Conservation (phyloP, 2,113 vertebrate species). For the Tachycineta bicolor region DNA sequence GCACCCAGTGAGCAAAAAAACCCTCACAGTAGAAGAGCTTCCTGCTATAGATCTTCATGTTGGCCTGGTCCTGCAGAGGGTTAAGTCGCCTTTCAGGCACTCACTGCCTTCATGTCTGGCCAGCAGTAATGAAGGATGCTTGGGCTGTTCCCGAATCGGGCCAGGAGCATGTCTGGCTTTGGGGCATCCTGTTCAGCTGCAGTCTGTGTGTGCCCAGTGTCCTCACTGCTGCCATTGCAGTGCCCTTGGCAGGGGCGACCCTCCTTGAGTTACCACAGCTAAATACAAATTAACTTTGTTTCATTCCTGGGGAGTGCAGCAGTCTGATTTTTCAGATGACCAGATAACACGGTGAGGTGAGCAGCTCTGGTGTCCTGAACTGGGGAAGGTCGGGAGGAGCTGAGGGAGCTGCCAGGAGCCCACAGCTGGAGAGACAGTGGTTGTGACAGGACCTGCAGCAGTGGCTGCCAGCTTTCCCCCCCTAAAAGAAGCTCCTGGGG, state of each 20-base stretch:
- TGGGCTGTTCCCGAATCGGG: neutral
- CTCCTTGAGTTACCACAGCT: neutral
- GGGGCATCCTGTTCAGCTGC: neutral
- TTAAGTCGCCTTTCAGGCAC: neutral
- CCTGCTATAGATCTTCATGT: neutral
- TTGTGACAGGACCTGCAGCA: neutral
- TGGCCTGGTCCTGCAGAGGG: neutral
- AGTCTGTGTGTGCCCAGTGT: neutral
- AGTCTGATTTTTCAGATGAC: neutral
- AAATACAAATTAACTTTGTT: neutral
- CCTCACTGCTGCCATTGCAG: neutral
- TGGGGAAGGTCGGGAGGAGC: rapidly evolving
- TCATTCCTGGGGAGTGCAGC: neutral
- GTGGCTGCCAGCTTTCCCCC: neutral
- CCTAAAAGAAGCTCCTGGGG: neutral
- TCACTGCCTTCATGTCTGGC: neutral
- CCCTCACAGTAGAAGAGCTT: neutral
- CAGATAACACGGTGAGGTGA: rapidly evolving
- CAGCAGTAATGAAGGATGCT: neutral
- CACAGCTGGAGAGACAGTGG: neutral
- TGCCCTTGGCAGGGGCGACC: neutral
- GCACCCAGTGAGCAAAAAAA: neutral
- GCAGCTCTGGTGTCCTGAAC: neutral
- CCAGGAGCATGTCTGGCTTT: neutral
- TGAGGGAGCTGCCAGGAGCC: neutral